Conservation (phyloP, 2,797 vertebrate species). For the Chelmon rostratus region DNA sequence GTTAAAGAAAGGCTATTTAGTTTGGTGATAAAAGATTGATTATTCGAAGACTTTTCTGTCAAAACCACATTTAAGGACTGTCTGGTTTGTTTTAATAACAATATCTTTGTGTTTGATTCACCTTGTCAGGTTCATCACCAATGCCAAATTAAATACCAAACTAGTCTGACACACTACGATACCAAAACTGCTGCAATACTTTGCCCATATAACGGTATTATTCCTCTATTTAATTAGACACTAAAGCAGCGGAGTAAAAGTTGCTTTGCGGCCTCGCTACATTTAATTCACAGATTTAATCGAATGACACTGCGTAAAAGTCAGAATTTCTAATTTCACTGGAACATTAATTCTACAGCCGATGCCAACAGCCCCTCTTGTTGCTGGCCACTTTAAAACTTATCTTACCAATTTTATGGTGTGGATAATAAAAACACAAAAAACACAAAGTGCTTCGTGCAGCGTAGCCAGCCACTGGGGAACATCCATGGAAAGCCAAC, state of each 20-base stretch:
- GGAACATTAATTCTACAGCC: constrained; percentile 63
- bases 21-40: neutral
- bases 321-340: constrained; percentile 52
- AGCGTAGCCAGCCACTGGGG: constrained; percentile 39
- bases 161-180: constrained; percentile 3
- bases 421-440: constrained; percentile 57
- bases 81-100: neutral
- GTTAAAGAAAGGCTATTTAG: neutral
- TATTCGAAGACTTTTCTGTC: neutral
- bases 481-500: constrained; percentile 55
- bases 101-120: constrained; percentile 4
- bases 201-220: constrained; percentile 11
- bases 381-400: constrained; percentile 47
- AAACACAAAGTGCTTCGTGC: constrained; percentile 47
- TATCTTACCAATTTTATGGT: constrained; percentile 62
- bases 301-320: constrained; percentile 55
- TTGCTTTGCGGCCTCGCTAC: constrained; percentile 26
- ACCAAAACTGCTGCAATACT: neutral
- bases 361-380: constrained; percentile 40
- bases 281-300: constrained; percentile 53
- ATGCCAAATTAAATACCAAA: constrained; percentile 21
- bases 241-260: constrained; percentile 34
- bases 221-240: constrained; percentile 36
- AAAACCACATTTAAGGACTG: constrained; percentile 5
- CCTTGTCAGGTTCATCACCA: constrained; percentile 12